phyloP scores from a whole-genome alignment of 2,888 invertebrate species.

The Sarcophaga caerulescens region DNA sequence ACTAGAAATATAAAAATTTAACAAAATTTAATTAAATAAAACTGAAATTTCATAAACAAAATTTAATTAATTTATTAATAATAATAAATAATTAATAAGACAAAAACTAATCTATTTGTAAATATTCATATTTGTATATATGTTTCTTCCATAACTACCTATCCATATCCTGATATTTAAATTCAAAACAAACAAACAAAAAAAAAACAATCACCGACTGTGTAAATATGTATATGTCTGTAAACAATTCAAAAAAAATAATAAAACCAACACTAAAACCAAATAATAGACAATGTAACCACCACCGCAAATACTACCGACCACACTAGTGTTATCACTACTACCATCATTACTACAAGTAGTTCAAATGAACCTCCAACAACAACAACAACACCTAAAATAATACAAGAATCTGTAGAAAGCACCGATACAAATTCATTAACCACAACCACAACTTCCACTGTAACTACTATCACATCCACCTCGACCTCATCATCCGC shows the following conservation, averaged over 20 bases:
- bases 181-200: conserved; percentile 41
- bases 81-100: conserved; percentile 31
- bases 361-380: conserved; percentile 64
- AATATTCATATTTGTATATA: conserved; percentile 75
- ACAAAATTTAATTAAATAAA: conserved; percentile 22
- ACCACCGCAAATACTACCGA: conserved; percentile 71
- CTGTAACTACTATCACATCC: conserved; percentile 27
- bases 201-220: conserved; percentile 66
- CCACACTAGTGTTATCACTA: conserved; percentile 60
- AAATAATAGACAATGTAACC: conserved; percentile 70
- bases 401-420: conserved; percentile 45
- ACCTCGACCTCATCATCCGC: conserved; percentile 51
- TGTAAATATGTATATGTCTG: conserved; percentile 78
- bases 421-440: conserved; percentile 37
- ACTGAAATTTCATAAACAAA: background rate
- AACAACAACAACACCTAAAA: conserved; percentile 69
- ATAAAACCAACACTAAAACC: conserved; percentile 41
- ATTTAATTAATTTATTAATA: conserved; percentile 36
- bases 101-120: conserved; percentile 68
- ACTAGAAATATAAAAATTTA: conserved; percentile 30
- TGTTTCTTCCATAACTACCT: conserved; percentile 72
- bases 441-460: conserved; percentile 47
- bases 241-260: conserved; percentile 15
- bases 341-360: conserved; percentile 31
- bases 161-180: conserved; percentile 31